Evolutionary conservation across 2,888 invertebrate genomes (phyloP), one percentile per base, ranked within the genome.

Genomic region (Caenorhabditis plicata): DNA sequence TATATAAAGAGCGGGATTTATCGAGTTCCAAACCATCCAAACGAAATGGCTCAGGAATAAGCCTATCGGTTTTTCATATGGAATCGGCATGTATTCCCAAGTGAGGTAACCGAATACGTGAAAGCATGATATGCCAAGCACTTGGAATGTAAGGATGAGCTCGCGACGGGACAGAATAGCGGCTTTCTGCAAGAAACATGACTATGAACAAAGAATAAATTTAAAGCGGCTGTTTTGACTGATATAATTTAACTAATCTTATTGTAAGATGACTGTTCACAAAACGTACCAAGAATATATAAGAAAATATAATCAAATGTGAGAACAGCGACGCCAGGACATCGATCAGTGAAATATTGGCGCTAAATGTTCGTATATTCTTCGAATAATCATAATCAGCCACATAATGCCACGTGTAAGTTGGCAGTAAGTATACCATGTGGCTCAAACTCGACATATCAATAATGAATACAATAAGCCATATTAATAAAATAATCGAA

Each of bases 1-100:
- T 4, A 68, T 42, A 41, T 68, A 64, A 9, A 68, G 46, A 32
- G 64, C 41, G 1, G 68, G 62, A 38, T 58, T 62, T 19, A 68
- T 64, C 15, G 62, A 49, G 36, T 68, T 68, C 68, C 68, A 68
- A 22, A 64, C 19, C 68, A 68, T 68, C 68, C 68, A 68, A n/a
- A 68, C 53, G 17, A 68, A 62, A 26, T 68, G 68, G 4, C 64
- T 62, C 29, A 68, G 43, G 40, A 64, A 68, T 4, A 64, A 50
- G n/a, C 62, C 58, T 15, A 68, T 49, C 7, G 64, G 64, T 5
- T 49, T 33, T 9, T 64, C 50, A 55, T 55, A 62, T 7, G 64
- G 62, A 23, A 68, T 58, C 13, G 60, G 60, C 36, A 62, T 44
- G 26, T 68, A 68, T 40, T 68, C 68, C 68, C 68, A 68, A 13